phyloP scores from a whole-genome alignment of 53 echinoderm and acorn worm species.

The Zoroaster sp. region DNA sequence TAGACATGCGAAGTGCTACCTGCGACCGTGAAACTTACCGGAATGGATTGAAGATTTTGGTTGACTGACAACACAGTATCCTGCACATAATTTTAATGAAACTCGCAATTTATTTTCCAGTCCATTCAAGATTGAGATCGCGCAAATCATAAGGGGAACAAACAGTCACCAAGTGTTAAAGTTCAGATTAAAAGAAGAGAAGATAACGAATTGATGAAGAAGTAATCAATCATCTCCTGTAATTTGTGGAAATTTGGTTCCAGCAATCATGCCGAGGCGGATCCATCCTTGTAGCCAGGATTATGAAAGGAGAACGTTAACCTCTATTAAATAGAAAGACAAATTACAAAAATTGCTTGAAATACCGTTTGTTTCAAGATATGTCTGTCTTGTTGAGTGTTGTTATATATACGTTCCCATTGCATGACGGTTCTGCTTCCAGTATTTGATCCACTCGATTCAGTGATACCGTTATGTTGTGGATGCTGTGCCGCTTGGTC shows the following conservation, averaged over 20 bases:
- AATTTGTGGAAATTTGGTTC: neutral
- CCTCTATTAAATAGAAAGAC: too few relatives aligned
- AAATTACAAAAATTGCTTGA: too few relatives aligned
- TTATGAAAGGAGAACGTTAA: too few relatives aligned
- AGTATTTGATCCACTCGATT: too few relatives aligned
- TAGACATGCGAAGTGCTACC: neutral
- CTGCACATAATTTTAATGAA: neutral
- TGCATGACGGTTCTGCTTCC: too few relatives aligned
- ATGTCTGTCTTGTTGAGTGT: too few relatives aligned
- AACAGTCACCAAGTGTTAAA: neutral
- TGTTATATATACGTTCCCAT: too few relatives aligned
- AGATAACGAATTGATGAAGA: neutral
- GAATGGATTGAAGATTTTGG: neutral
- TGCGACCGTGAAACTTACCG: neutral
- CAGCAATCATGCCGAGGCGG: too few relatives aligned
- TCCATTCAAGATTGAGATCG: neutral
- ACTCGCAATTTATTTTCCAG: neutral
- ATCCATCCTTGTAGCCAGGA: too few relatives aligned
- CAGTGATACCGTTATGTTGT: too few relatives aligned
- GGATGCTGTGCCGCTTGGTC: too few relatives aligned
- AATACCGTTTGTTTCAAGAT: too few relatives aligned
- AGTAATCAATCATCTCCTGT: neutral
- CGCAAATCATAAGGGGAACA: neutral
- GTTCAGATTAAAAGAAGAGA: neutral
- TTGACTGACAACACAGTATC: neutral